Evolutionary conservation across 2,888 invertebrate species (phyloP), one percentile per base, ranked within the genome.

Genomic region (Drosophila fungiperda): DNA sequence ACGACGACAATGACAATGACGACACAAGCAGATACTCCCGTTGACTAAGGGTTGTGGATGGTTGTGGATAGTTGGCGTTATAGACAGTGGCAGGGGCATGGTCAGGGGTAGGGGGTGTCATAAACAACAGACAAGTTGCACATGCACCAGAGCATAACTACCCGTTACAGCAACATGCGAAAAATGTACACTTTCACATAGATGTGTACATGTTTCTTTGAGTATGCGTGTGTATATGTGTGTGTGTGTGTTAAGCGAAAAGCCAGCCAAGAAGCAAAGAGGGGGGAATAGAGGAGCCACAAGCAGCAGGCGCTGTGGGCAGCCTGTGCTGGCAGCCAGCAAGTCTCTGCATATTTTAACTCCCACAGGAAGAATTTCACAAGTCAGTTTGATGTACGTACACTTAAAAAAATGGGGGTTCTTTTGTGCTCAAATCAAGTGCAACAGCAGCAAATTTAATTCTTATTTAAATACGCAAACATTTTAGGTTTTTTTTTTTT

Each of bases 111-210:
- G 53, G 65, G 69, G 69, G 80, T 72, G 82, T 81, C 82, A 88
- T 87, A 88, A 87, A 86, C 87, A 87, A 86, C 87, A 87, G 87
- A 88, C 84, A 88, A 83, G 88, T 82, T 85, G 82, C 88, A 88
- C 88, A 86, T 86, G 86, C 88, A 85, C 73, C 75, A 65, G 73
- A 81, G 88, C 88, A 82, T 81, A 80, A 84, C 80, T 72, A 82
- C 78, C 78, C 72, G 80, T 78, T 80, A 75, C 79, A 78, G 72
- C 57, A 68, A 57, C 66, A 82, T 73, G 74, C 78, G 54, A 75
- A 69, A 73, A 67, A 65, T 71, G 60, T 62, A 50, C 45, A 50
- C 54, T 40, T 45, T 45, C 49, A 26, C 15, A 58, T 23, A 23
- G 3, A 33, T 52, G 33, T 36, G 36, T 36, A 15, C 15, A 15